phyloP scores from a whole-genome alignment of 2,888 invertebrate species.

The Hypolimnas misippus region DNA sequence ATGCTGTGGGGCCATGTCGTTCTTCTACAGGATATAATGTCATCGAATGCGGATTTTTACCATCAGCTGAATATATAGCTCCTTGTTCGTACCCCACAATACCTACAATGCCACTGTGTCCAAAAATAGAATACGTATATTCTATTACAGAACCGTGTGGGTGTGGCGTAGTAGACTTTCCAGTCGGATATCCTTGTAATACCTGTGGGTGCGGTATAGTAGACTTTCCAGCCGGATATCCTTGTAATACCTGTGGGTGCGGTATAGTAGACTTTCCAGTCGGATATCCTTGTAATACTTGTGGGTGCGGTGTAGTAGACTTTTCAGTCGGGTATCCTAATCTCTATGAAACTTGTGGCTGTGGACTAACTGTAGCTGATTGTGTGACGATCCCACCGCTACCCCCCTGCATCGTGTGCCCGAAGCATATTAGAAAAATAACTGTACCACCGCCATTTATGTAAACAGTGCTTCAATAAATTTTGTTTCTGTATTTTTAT shows the following conservation, averaged over 20 bases:
- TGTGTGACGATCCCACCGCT: conserved; percentile 47
- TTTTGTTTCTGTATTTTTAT: background rate
- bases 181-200: background rate
- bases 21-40: too few species aligned
- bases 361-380: conserved; percentile 6
- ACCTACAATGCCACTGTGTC: background rate
- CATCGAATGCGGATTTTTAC: too few species aligned
- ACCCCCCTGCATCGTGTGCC: conserved; percentile 48
- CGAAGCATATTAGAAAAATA: conserved; percentile 60
- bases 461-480: conserved; percentile 38
- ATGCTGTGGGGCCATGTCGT: too few species aligned
- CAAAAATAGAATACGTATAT: background rate
- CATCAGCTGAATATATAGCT: too few species aligned
- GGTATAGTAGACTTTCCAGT: too few species aligned
- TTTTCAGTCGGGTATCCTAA: background rate
- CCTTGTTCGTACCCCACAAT: too few species aligned
- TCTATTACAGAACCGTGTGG: background rate
- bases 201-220: background rate
- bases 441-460: conserved; percentile 65
- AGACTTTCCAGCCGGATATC: background rate
- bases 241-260: too few species aligned
- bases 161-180: background rate
- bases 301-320: background rate
- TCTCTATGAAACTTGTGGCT: background rate
- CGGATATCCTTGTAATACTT: too few species aligned